Evolutionary conservation across 2,888 invertebrate genomes (phyloP), one percentile per base, ranked within the genome.

Genomic region (Tetragonisca angustula): DNA sequence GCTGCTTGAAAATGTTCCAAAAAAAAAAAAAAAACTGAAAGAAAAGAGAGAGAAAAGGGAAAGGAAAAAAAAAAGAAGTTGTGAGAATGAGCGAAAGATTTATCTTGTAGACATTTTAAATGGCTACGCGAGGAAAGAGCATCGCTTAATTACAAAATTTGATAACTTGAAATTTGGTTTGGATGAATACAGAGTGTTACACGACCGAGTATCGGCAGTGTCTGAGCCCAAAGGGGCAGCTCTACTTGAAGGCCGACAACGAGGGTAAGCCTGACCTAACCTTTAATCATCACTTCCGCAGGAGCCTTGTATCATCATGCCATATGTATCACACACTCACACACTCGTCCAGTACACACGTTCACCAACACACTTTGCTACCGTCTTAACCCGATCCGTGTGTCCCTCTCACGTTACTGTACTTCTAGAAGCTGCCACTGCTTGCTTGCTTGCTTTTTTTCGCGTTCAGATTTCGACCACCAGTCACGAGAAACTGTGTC

Each of bases 161-260:
- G 83, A 90, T 90, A 90, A 89, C 82, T 81, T 88, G 86, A 90
- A 83, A 88, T 90, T 90, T 90, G 84, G 81, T 94, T 94, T 94
- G 90, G 92, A 93, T 94, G 92, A 94, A 94, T 94, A 92, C 93
- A 94, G 94, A 94, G 89, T 92, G 91, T 93, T 94, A 94, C 94
- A 96, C 97, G 96, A 96, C 96, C 96, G 97, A 97, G 96, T 97
- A 95, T 95, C 97, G 97, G 95, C 96, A 96, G 94, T 96, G 96
- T 95, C 96, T 97, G 95, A 97, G 97, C 95, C 96, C 97, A 93
- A 96, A 96, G 96, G 97, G 97, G 95, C 97, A 97, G 96, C 96
- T 96, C 95, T 97, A 97, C 96, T 96, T 97, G 95, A 97, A 97
- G 96, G 96, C 97, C 95, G 97, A 97, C 95, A 96, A 96, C 95